phyloP scores from a whole-genome alignment of 2,888 invertebrate genomes.

The Hofmannophila pseudospretella region DNA sequence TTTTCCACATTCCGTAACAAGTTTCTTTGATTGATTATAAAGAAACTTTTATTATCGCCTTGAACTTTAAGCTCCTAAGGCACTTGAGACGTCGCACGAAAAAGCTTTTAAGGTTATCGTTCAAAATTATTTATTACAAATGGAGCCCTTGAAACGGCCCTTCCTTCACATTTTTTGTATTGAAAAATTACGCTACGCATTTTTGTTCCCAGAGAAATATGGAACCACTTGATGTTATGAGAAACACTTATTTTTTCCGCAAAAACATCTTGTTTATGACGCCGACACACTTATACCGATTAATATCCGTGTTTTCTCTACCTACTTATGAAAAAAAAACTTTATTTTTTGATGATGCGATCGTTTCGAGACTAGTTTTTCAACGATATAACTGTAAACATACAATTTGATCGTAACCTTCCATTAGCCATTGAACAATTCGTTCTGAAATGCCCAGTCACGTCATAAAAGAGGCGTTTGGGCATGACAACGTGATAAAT shows the following conservation, averaged over 20 bases:
- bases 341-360: neutral
- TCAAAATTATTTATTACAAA: conserved; percentile 64
- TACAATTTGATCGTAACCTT: conserved; percentile 29
- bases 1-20: too few species aligned
- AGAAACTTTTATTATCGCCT: conserved; percentile 20
- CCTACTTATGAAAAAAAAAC: neutral
- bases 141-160: conserved; percentile 49
- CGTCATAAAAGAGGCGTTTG: conserved; percentile 23
- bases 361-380: conserved; percentile 1
- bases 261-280: conserved; percentile 11
- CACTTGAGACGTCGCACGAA: conserved; percentile 47
- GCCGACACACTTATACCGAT: neutral
- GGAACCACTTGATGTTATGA: conserved; percentile 40
- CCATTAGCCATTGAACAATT: conserved; percentile 31
- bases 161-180: conserved; percentile 32
- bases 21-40: conserved; percentile 3
- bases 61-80: conserved; percentile 44
- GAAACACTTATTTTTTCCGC: conserved; percentile 7
- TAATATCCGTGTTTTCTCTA: neutral
- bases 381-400: conserved; percentile 30
- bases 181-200: conserved; percentile 23
- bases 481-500: conserved; percentile 37
- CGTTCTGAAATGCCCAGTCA: conserved; percentile 26
- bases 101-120: conserved; percentile 70
- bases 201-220: conserved; percentile 42